phyloP scores from a whole-genome alignment of 2,113 vertebrate species.

The Muntiacus muntjak region DNA sequence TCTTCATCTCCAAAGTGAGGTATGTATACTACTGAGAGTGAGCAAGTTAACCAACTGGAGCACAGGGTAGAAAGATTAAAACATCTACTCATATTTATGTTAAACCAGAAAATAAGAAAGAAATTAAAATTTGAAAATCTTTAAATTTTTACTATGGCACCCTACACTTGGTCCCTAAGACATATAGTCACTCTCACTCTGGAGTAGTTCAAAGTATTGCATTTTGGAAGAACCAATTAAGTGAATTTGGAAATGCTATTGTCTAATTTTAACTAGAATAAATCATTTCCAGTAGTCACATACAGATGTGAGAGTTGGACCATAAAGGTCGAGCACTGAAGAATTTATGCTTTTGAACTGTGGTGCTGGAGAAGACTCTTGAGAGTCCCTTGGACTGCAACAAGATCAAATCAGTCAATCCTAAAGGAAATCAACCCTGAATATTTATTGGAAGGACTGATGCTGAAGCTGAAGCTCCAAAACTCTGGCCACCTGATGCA shows the following conservation, averaged over 20 bases:
- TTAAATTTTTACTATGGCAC: background rate
- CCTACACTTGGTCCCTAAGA: background rate
- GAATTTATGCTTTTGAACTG: background rate
- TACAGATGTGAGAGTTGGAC: background rate
- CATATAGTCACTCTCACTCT: no score
- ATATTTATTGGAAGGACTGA: background rate
- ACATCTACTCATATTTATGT: background rate
- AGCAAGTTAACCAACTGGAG: background rate
- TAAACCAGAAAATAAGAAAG: background rate
- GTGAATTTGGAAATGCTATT: background rate
- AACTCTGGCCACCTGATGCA: background rate
- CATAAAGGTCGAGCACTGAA: background rate
- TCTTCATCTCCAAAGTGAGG: background rate
- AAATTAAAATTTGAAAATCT: background rate
- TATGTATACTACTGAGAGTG: background rate
- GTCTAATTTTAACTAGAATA: slow-evolving; percentile 11
- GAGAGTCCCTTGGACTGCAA: background rate
- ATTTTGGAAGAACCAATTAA: background rate
- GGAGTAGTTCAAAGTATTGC: background rate
- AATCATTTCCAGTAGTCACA: background rate
- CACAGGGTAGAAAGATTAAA: background rate
- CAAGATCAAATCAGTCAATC: background rate
- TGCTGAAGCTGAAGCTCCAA: background rate
- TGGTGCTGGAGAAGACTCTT: background rate
- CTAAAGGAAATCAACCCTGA: background rate